These are phyloP conservation scores for Sebastes taczanowskii DNA, from an alignment of 2,797 vertebrate species.

Conservation along the genomic window DNA sequence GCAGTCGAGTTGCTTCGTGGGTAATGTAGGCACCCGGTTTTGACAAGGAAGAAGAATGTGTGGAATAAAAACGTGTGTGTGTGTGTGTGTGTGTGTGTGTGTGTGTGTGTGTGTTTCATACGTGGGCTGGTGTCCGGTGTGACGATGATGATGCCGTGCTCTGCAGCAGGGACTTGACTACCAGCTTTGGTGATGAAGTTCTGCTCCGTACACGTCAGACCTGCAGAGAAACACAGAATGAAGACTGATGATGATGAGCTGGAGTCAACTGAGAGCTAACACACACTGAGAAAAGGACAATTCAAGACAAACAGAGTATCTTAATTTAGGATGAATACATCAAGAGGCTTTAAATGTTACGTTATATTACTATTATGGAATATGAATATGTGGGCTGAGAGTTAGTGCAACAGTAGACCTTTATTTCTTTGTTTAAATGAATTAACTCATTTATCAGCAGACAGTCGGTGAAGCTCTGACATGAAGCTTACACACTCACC, in stretches of 20 bases:
- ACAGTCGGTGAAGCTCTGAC: background rate
- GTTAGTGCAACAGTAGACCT: background rate
- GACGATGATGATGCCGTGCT: conserved; percentile 89
- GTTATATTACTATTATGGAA: background rate
- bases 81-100: background rate
- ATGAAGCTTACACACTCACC: conserved; percentile 75
- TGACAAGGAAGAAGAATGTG: no score
- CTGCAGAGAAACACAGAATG: conserved; percentile 30
- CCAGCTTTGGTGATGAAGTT: conserved; percentile 96
- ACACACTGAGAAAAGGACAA: background rate
- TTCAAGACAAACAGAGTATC: background rate
- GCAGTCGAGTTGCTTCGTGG: no score
- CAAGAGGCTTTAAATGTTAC: no score
- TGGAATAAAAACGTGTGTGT: background rate
- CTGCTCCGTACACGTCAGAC: conserved; percentile 95
- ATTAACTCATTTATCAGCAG: background rate
- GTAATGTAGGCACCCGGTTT: no score
- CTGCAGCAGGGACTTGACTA: conserved; percentile 88
- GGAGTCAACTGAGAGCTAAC: background rate
- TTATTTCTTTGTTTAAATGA: background rate
- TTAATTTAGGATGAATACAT: no score
- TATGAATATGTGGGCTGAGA: background rate
- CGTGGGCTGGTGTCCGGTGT: conserved; percentile 96
- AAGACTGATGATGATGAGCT: background rate
- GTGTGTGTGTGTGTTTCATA: background rate